phyloP scores from a whole-genome alignment of 1,140 invertebrate genomes.

The Zaprionus gabonicus region DNA sequence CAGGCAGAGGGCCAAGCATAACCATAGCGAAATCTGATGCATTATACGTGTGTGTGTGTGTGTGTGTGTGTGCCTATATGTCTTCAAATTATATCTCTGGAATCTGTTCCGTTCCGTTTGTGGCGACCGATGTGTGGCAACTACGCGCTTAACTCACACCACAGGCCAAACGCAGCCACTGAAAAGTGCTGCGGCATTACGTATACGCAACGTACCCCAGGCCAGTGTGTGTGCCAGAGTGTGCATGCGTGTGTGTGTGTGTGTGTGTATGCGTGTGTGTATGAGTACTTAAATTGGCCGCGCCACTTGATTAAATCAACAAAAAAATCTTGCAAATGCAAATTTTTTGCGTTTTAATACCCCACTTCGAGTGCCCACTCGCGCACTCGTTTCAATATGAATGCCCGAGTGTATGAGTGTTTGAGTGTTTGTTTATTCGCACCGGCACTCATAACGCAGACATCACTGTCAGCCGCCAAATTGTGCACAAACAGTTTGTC shows the following conservation, averaged over 20 bases:
- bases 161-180: slow-evolving; percentile 17
- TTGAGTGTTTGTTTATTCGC: slow-evolving; percentile 8
- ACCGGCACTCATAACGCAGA: slow-evolving; percentile 9
- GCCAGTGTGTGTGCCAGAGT: neutral
- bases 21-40: slow-evolving; percentile 53
- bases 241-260: slow-evolving; percentile 19
- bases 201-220: slow-evolving; percentile 69
- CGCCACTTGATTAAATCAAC: slow-evolving; percentile 78
- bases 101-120: slow-evolving; percentile 17
- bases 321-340: slow-evolving; percentile 63
- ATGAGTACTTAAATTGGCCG: slow-evolving; percentile 57
- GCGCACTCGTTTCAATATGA: slow-evolving; percentile 7
- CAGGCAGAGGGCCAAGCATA: slow-evolving; percentile 46
- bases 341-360: slow-evolving; percentile 69
- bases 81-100: neutral
- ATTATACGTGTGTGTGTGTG: neutral
- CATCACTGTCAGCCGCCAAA: slow-evolving; percentile 39
- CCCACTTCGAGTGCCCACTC: slow-evolving; percentile 20
- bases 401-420: neutral
- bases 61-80: slow-evolving; percentile 12
- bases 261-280: slow-evolving; percentile 30
- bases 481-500: slow-evolving; percentile 57
- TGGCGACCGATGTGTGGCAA: slow-evolving; percentile 60
- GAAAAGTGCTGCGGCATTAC: slow-evolving; percentile 48
- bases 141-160: slow-evolving; percentile 78